Evolutionary conservation across 2,888 invertebrate genomes (phyloP).

Genomic region (Drosophila nr. fundita): DNA sequence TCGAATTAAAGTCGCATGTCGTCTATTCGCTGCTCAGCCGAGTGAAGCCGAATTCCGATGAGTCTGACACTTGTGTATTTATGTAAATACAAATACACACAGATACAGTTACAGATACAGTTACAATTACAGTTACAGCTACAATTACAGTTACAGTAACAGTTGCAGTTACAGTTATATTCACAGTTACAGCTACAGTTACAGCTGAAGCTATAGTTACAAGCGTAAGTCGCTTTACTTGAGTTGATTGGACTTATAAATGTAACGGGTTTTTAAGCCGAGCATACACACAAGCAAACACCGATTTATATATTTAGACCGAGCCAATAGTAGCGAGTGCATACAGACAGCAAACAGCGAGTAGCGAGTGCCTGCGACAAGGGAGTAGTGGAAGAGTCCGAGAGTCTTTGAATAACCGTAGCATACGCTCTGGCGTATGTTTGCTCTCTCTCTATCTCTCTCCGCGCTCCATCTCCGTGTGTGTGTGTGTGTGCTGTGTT

Average conservation of each 20-base stretch:
- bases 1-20: conserved; percentile 3
- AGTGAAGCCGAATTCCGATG: neutral
- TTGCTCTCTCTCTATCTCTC: conserved; percentile 4
- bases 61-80: conserved; percentile 4
- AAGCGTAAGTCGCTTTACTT: neutral
- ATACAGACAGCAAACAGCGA: conserved; percentile 17
- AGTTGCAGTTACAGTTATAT: neutral
- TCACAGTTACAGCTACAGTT: neutral
- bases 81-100: neutral
- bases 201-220: neutral
- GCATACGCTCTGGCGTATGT: conserved; percentile 43
- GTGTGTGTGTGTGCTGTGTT: neutral
- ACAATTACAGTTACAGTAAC: no score
- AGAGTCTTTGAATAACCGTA: conserved; percentile 12
- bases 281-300: neutral
- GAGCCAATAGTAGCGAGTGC: conserved; percentile 19
- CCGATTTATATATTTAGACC: neutral
- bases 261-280: neutral
- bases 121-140: neutral
- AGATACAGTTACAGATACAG: neutral
- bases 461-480: neutral
- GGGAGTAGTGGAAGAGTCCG: neutral
- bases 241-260: neutral
- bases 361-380: conserved; percentile 26
- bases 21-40: neutral